These are phyloP conservation scores for Lycia hirtaria DNA, from an alignment of 2,888 invertebrate species.

Conservation along the genomic window DNA sequence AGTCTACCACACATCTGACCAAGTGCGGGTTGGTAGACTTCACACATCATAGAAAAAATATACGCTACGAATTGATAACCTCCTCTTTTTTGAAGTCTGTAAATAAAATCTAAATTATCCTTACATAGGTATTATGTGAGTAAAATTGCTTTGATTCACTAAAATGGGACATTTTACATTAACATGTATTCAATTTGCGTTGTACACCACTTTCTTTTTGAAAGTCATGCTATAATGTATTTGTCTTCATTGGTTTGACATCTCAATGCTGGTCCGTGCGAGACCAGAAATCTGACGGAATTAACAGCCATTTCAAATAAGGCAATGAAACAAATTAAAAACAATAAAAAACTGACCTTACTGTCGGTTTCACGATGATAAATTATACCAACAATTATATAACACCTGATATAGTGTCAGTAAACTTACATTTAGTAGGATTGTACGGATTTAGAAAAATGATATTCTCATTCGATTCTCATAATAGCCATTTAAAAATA, in stretches of 20 bases:
- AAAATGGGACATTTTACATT: slow-evolving; percentile 46
- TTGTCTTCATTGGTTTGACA: slow-evolving; percentile 81
- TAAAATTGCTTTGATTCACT: slow-evolving; percentile 10
- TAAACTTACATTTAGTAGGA: not conserved
- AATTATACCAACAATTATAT: slow-evolving; percentile 26
- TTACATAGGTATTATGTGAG: no score
- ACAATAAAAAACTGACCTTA: slow-evolving; percentile 35
- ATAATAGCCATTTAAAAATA: no score
- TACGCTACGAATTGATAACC: no score
- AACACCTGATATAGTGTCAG: slow-evolving; percentile 6
- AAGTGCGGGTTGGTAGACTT: no score
- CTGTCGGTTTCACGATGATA: slow-evolving; percentile 34
- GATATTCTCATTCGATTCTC: no score
- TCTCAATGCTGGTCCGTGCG: slow-evolving; percentile 71
- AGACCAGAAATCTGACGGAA: slow-evolving; percentile 67
- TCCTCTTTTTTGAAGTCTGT: no score
- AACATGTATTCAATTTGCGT: slow-evolving; percentile 68
- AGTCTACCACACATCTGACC: no score
- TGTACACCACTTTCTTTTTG: slow-evolving; percentile 65
- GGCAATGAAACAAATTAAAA: slow-evolving; percentile 45
- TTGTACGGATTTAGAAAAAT: not conserved
- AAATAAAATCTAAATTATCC: no score
- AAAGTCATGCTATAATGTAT: slow-evolving; percentile 76
- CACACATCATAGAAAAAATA: no score
- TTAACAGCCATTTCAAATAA: slow-evolving; percentile 34